Conservation (phyloP, 2,888 invertebrate genomes). For the Syritta pipiens region DNA sequence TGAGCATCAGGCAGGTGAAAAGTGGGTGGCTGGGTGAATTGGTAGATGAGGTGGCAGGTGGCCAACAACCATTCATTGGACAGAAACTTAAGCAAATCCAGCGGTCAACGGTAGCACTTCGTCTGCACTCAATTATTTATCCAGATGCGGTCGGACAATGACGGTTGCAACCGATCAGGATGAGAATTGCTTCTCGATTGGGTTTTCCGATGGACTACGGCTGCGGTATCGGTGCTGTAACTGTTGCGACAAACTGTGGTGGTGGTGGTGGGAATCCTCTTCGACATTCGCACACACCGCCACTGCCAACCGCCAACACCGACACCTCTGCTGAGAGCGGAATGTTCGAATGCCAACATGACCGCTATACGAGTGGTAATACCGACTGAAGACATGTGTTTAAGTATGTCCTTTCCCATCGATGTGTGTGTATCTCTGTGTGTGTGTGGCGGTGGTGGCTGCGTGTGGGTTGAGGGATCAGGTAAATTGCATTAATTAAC, state of each 20-base stretch:
- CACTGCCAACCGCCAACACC: no score
- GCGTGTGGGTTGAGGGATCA: constrained; percentile 22
- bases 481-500: constrained; percentile 68
- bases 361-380: constrained; percentile 43
- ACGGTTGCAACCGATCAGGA: constrained; percentile 55
- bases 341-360: constrained; percentile 18
- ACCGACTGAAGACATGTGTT: constrained; percentile 53
- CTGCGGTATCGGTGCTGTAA: constrained; percentile 58
- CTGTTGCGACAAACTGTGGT: constrained; percentile 66
- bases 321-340: no score
- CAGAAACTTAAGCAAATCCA: constrained; percentile 64
- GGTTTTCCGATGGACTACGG: constrained; percentile 21
- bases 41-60: constrained; percentile 33
- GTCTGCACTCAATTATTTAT: constrained; percentile 69
- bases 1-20: not conserved
- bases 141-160: constrained; percentile 67
- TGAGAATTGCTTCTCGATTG: constrained; percentile 67
- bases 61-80: constrained; percentile 7
- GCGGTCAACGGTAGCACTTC: constrained; percentile 67
- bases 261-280: constrained; percentile 50
- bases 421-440: constrained; percentile 27
- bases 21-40: not conserved
- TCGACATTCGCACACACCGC: constrained; percentile 29
- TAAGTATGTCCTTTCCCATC: constrained; percentile 39
- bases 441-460: constrained; percentile 5